Base-by-base conservation (phyloP, 2,797 vertebrate genomes). In the Catamblyrhynchus diadema region DNA sequence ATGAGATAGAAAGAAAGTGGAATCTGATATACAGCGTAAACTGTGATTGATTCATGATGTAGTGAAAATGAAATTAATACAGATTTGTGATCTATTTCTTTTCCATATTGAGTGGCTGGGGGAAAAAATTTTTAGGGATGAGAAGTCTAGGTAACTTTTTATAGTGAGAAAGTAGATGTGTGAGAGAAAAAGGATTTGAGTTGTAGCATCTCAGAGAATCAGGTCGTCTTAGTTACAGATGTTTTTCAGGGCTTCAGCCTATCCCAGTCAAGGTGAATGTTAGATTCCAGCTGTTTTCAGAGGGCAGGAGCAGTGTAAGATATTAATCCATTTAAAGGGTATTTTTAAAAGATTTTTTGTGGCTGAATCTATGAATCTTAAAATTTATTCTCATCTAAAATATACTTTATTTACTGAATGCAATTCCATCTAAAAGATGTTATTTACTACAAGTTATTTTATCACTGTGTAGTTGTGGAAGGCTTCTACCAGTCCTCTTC, bases 91-190 rank as follows among this genome's bases (percentile, higher is more conserved):
- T 81, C 17, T 89, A 2, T 1, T 85, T 88, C 71, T 83, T 83
- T 32, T 19, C 16, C 11, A 11, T 54, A 4, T 23, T 50, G 14
- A 27, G 16, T 20, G 20, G 1, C 2, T 2, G 12, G 4, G 16
- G 2, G 0, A 21, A 45, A 39, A 37, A 54, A 2, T 44, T 12
- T 51, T 57, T 39, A n/a, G 13, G 41, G 6, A 16, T 80, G 21
- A 77, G 33, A 53, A 53, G 8, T 48, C 12, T 59, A 24, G 35
- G 7, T 73, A 37, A 27, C 28, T 75, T 7, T 54, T 87, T 30
- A 44, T 24, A 75, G 32, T 33, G 35, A 54, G 12, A 70, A 57
- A 54, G 14, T 15, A 74, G 28, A 17, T 23, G 13, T 74, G 23
- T 50, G 62, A 66, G 59, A 60, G 72, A 51, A 23, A 85, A 47